phyloP scores from a whole-genome alignment of 2,797 vertebrate species.

The Graptemys geographica region DNA sequence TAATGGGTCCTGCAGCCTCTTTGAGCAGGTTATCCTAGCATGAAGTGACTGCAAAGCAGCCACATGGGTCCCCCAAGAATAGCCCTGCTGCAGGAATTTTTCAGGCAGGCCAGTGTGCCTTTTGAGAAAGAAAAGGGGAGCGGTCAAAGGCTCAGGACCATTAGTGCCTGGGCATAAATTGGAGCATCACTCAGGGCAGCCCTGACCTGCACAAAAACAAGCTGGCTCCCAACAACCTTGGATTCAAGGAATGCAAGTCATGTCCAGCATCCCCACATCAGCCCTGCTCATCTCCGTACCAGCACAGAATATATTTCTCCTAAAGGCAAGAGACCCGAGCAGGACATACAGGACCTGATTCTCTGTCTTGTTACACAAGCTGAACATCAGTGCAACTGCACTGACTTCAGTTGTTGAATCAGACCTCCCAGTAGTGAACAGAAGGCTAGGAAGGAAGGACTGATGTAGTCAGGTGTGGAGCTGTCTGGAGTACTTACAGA shows the following conservation, averaged over 20 bases:
- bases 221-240: neutral
- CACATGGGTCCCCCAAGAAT: neutral
- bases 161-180: neutral
- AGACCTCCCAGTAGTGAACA: neutral
- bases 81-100: neutral
- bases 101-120: accelerated
- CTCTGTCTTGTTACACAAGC: neutral
- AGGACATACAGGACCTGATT: neutral
- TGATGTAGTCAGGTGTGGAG: neutral
- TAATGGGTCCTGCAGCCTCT: neutral
- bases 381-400: neutral
- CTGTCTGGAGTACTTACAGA: neutral
- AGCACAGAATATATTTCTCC: neutral
- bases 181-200: neutral
- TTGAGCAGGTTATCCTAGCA: neutral
- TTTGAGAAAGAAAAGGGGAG: neutral
- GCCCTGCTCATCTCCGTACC: neutral
- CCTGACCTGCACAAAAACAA: neutral
- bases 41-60: neutral
- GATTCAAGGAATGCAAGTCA: neutral
- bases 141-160: neutral
- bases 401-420: neutral
- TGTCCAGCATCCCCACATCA: neutral
- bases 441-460: neutral
- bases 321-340: neutral